These are phyloP conservation scores for Ceratotherium simum DNA, from an alignment of 2,113 vertebrate species.

Conservation along the genomic window DNA sequence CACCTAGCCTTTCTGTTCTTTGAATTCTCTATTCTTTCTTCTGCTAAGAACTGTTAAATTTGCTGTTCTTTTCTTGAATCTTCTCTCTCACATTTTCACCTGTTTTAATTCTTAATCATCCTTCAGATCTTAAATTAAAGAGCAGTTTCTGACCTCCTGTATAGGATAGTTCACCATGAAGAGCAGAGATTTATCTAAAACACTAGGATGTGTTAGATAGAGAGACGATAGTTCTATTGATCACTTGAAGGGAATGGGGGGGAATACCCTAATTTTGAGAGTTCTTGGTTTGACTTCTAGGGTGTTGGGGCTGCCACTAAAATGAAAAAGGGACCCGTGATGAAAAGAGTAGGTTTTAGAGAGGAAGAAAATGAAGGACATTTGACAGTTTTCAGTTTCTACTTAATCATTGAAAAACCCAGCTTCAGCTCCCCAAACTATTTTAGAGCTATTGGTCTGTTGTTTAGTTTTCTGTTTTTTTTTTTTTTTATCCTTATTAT, in stretches of 20 bases:
- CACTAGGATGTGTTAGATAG: neutral
- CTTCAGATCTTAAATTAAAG: slow-evolving; percentile 7
- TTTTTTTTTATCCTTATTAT: too few species aligned
- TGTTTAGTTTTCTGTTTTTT: neutral
- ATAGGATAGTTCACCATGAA: neutral
- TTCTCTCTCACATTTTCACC: neutral
- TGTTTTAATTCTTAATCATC: slow-evolving; percentile 13
- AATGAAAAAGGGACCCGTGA: neutral
- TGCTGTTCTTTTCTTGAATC: neutral
- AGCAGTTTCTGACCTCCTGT: neutral
- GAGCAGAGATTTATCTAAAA: slow-evolving; percentile 9
- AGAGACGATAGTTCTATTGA: neutral
- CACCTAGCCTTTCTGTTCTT: neutral
- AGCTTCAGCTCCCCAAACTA: neutral
- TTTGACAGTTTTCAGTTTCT: neutral
- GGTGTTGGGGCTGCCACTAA: neutral
- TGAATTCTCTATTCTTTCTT: neutral
- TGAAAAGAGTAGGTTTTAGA: neutral
- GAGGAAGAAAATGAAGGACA: neutral
- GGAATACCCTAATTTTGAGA: neutral
- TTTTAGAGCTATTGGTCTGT: neutral
- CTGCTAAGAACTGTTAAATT: neutral
- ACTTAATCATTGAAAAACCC: neutral
- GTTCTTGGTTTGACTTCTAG: neutral
- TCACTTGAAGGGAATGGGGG: neutral